Conservation (phyloP, 2,113 vertebrate genomes). For the Lipophrys pholis region DNA sequence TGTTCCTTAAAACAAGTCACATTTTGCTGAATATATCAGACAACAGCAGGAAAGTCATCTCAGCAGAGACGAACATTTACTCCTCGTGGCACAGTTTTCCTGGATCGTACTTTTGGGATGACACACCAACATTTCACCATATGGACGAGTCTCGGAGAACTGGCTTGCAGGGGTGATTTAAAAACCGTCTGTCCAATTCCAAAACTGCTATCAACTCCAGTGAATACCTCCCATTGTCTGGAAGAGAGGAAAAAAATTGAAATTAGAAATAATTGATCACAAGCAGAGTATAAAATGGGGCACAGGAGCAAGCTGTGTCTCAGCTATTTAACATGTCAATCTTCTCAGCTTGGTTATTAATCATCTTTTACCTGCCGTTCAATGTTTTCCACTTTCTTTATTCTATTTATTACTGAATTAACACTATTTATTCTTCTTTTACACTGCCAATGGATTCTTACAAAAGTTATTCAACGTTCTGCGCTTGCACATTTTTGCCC, state of each 20-base stretch:
- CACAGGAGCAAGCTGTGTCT: background rate
- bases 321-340: background rate
- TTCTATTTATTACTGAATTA: background rate
- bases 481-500: background rate
- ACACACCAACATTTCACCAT: slow-evolving; percentile 6
- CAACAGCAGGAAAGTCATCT: background rate
- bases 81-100: slow-evolving; percentile 30
- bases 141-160: slow-evolving; percentile 24
- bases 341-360: background rate
- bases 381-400: background rate
- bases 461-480: background rate
- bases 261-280: slow-evolving; percentile 27
- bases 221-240: slow-evolving; percentile 43
- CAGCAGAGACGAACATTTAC: slow-evolving; percentile 26
- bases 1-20: background rate
- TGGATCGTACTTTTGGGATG: slow-evolving; percentile 32
- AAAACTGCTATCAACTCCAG: slow-evolving; percentile 15
- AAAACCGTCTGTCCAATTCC: slow-evolving; percentile 10
- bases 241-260: slow-evolving; percentile 26
- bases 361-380: background rate
- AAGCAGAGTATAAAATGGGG: background rate
- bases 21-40: slow-evolving; percentile 11
- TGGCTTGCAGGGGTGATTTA: slow-evolving; percentile 11
- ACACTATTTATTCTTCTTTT: background rate
- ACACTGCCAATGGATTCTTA: background rate